Percentiles rank a stretch among this genome's conserved stretches.
These are phyloP conservation scores for Diachasmimorpha longicaudata DNA, from an alignment of 1,140 invertebrate species.

Conservation along the genomic window DNA sequence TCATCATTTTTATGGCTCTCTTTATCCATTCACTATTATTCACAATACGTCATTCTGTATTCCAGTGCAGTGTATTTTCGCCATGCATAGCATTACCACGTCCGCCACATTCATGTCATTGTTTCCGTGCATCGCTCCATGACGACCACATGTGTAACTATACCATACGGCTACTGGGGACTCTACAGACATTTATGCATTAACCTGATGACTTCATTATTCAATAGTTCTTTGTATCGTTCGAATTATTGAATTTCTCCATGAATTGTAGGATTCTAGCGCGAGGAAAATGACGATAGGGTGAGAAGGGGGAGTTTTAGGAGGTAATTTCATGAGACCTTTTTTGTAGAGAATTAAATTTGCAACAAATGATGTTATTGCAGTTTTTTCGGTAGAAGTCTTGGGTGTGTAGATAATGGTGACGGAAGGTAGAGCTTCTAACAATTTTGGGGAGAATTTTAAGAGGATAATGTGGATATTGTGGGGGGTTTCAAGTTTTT, in stretches of 20 bases:
- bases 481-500: too few relatives aligned
- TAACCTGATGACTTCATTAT: background rate
- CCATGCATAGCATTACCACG: slow-evolving; percentile 45
- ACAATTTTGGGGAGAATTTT: too few relatives aligned
- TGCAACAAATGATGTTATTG: too few relatives aligned
- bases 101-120: slow-evolving; percentile 46
- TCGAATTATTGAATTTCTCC: background rate
- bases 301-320: too few relatives aligned
- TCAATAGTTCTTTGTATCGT: background rate
- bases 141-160: slow-evolving; percentile 37
- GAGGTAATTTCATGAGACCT: too few relatives aligned
- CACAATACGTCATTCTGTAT: slow-evolving; percentile 22
- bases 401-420: background rate
- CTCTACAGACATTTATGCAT: background rate
- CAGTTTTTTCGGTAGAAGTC: background rate
- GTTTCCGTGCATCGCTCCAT: slow-evolving; percentile 44
- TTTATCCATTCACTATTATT: slow-evolving; percentile 15
- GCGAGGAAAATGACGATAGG: too few relatives aligned
- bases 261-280: too few relatives aligned
- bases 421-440: slow-evolving; percentile 1
- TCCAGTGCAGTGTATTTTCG: slow-evolving; percentile 39
- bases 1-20: slow-evolving; percentile 2
- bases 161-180: slow-evolving; percentile 14
- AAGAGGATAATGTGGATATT: too few relatives aligned
- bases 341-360: too few relatives aligned